Percentiles rank a stretch among this genome's conserved stretches.
Evolutionary conservation across 2,797 vertebrate species (phyloP).

Genomic region (Sardinella longiceps): DNA sequence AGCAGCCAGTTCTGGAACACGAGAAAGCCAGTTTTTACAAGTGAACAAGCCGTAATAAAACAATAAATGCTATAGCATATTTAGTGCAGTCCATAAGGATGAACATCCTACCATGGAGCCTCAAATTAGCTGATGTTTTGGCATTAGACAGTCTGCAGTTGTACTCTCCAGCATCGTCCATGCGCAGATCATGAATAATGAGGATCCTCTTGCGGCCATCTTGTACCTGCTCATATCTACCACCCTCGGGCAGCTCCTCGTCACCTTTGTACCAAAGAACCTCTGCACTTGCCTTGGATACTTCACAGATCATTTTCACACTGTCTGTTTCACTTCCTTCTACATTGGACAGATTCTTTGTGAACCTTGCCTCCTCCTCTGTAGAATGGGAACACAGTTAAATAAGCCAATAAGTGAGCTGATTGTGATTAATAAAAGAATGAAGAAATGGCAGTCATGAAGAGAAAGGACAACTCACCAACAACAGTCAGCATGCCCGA

Average conservation of each 20-base stretch:
- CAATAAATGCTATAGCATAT: conserved; percentile 73
- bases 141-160: conserved; percentile 86
- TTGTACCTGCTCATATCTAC: conserved; percentile 86
- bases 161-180: conserved; percentile 88
- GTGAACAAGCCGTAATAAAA: conserved; percentile 60
- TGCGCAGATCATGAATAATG: conserved; percentile 84
- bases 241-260: conserved; percentile 89
- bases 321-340: conserved; percentile 92
- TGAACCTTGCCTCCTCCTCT: conserved; percentile 95
- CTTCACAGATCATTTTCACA: conserved; percentile 92
- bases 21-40: background rate
- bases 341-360: conserved; percentile 91
- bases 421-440: background rate
- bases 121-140: conserved; percentile 85
- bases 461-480: conserved; percentile 72
- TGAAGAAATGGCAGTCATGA: no score
- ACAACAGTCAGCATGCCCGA: conserved; percentile 92
- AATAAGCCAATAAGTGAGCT: background rate
- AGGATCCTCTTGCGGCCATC: conserved; percentile 92
- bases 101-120: conserved; percentile 82
- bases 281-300: conserved; percentile 89
- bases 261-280: conserved; percentile 91
- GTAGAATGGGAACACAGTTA: conserved; percentile 54
- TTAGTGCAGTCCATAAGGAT: conserved; percentile 49
- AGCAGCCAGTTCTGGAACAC: conserved; percentile 87